Evolutionary conservation across 2,888 invertebrate genomes (phyloP).

Genomic region (Dynastes maya): DNA sequence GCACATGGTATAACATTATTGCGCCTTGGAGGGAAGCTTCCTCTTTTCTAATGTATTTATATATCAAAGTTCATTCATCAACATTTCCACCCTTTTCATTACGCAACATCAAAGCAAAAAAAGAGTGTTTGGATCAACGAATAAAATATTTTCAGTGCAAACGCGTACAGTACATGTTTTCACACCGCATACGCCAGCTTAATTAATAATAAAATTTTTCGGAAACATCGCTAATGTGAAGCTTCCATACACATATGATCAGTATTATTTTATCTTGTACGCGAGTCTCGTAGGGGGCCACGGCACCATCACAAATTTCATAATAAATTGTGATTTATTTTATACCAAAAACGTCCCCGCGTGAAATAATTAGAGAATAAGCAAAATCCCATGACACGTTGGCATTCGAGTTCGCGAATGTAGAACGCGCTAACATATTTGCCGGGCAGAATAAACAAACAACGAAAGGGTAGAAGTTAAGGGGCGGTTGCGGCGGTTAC

Average conservation of each 20-base stretch:
- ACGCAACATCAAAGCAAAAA: too few species aligned
- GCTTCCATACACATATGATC: constrained; percentile 20
- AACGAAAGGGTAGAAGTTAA: constrained; percentile 50
- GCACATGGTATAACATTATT: too few species aligned
- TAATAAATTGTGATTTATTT: constrained; percentile 46
- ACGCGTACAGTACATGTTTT: neutral
- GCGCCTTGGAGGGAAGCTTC: too few species aligned
- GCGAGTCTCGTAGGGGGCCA: constrained; percentile 21
- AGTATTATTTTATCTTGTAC: constrained; percentile 16
- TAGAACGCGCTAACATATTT: constrained; percentile 46
- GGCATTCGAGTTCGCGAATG: constrained; percentile 40
- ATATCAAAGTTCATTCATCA: too few species aligned
- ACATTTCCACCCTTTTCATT: too few species aligned
- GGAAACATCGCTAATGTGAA: constrained; percentile 10
- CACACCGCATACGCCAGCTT: neutral
- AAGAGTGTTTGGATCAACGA: neutral
- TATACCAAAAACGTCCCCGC: constrained; percentile 42
- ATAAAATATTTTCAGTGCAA: neutral
- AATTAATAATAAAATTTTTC: constrained; percentile 29
- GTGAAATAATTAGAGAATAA: constrained; percentile 48
- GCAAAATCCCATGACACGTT: constrained; percentile 47
- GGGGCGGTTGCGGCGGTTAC: constrained; percentile 47
- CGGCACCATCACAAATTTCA: constrained; percentile 25
- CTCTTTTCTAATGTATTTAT: too few species aligned
- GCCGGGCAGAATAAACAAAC: constrained; percentile 49